phyloP scores from a whole-genome alignment of 2,888 invertebrate genomes.

The Oscheius sp. region DNA sequence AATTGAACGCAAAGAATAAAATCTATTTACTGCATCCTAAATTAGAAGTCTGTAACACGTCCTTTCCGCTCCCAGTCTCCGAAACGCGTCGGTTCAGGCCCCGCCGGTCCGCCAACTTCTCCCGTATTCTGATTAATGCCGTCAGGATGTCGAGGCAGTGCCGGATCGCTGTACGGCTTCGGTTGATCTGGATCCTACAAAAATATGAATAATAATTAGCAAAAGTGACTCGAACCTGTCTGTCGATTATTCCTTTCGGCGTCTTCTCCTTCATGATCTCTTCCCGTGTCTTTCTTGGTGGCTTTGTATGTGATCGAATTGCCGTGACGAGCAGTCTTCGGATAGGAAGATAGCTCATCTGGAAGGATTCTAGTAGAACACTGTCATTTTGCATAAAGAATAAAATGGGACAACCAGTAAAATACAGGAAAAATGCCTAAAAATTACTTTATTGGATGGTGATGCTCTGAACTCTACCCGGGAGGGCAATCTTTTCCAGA shows the following conservation, averaged over 20 bases:
- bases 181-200: slow-evolving; percentile 70
- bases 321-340: neutral
- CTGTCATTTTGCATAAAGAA: too few species aligned
- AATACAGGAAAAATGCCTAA: neutral
- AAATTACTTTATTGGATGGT: slow-evolving; percentile 31
- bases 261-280: slow-evolving; percentile 58
- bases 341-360: neutral
- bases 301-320: slow-evolving; percentile 9
- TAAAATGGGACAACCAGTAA: neutral
- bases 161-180: slow-evolving; percentile 85
- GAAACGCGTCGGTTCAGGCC: slow-evolving; percentile 97
- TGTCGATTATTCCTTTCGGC: slow-evolving; percentile 57
- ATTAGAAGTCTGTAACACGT: slow-evolving; percentile 90
- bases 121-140: slow-evolving; percentile 91
- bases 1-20: too few species aligned
- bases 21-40: neutral
- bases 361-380: neutral
- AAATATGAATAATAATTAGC: neutral
- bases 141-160: slow-evolving; percentile 86
- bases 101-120: slow-evolving; percentile 79
- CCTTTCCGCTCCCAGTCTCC: slow-evolving; percentile 99
- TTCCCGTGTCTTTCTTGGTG: slow-evolving; percentile 41
- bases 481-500: slow-evolving; percentile 26
- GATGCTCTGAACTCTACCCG: neutral
- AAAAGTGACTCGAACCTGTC: neutral